A percentile compares a stretch with the other conserved stretches of the same genome.
Conservation (phyloP, 2,888 invertebrate species). For the Parascotia fuliginaria region DNA sequence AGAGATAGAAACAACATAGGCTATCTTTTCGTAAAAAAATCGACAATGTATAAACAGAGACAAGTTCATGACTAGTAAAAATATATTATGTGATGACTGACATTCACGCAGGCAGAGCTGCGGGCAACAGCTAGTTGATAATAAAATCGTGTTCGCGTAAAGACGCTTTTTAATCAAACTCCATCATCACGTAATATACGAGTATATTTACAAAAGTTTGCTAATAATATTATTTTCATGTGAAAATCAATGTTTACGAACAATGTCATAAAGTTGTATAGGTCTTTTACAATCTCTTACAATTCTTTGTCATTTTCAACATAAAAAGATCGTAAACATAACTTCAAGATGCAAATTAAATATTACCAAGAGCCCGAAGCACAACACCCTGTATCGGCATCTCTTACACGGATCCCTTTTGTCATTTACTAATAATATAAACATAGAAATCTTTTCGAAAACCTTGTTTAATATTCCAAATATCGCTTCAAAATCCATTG, state of each 20-base stretch:
- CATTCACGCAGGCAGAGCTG: too few species aligned
- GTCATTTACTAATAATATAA: conserved; percentile 33
- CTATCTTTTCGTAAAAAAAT: too few species aligned
- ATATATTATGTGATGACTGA: too few species aligned
- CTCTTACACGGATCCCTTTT: conserved; percentile 27
- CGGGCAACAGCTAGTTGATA: too few species aligned
- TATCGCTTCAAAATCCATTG: conserved; percentile 26
- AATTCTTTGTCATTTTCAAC: conserved; percentile 27
- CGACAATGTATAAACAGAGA: too few species aligned
- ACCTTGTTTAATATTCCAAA: conserved; percentile 21
- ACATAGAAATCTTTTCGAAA: conserved; percentile 22
- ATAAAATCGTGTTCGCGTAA: too few species aligned
- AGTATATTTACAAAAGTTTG: too few species aligned
- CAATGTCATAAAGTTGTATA: conserved; percentile 16
- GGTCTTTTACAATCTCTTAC: conserved; percentile 10
- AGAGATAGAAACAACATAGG: too few species aligned
- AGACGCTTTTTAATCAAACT: too few species aligned
- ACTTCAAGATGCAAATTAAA: conserved; percentile 43
- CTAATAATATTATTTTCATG: not conserved
- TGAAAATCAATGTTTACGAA: conserved; percentile 7
- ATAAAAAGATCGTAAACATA: conserved; percentile 42
- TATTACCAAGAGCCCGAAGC: conserved; percentile 23
- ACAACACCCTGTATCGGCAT: conserved; percentile 11
- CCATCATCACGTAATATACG: too few species aligned
- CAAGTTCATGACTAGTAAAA: too few species aligned